Conservation (phyloP, 2,888 invertebrate species). For the Drosophila diplacantha region DNA sequence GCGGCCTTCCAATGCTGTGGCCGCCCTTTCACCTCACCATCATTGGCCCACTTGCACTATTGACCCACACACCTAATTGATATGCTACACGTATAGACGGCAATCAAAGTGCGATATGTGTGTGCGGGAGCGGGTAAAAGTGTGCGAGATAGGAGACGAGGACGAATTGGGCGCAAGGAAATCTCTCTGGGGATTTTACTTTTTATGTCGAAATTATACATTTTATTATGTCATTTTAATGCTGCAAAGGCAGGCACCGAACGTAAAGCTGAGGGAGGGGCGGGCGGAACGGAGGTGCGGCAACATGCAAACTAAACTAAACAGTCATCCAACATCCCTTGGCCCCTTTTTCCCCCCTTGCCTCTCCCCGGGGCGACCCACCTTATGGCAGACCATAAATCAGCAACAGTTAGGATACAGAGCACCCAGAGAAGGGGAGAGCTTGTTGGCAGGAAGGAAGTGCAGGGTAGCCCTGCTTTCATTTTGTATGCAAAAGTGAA, state of each 20-base stretch:
- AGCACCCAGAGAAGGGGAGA: constrained; percentile 23
- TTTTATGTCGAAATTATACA: constrained; percentile 68
- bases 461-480: constrained; percentile 27
- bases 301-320: constrained; percentile 59
- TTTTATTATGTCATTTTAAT: constrained; percentile 67
- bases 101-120: constrained; percentile 45
- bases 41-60: constrained; percentile 50
- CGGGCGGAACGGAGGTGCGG: constrained; percentile 6
- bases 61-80: constrained; percentile 64
- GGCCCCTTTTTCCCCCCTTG: background rate
- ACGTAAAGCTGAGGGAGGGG: constrained; percentile 8
- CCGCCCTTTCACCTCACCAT: background rate
- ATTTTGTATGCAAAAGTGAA: constrained; percentile 41
- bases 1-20: constrained; percentile 1
- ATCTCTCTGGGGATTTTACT: constrained; percentile 57
- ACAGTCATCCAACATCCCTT: constrained; percentile 44
- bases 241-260: constrained; percentile 36
- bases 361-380: constrained; percentile 3
- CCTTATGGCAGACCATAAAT: constrained; percentile 51
- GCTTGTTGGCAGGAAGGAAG: constrained; percentile 26
- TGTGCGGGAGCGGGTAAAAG: background rate
- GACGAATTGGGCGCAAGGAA: constrained; percentile 22
- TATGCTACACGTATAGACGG: constrained; percentile 59
- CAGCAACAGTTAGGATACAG: constrained; percentile 58
- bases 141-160: constrained; percentile 2